Evolutionary conservation across 2,797 vertebrate genomes (phyloP).

Genomic region (Tiaroga cobitis): DNA sequence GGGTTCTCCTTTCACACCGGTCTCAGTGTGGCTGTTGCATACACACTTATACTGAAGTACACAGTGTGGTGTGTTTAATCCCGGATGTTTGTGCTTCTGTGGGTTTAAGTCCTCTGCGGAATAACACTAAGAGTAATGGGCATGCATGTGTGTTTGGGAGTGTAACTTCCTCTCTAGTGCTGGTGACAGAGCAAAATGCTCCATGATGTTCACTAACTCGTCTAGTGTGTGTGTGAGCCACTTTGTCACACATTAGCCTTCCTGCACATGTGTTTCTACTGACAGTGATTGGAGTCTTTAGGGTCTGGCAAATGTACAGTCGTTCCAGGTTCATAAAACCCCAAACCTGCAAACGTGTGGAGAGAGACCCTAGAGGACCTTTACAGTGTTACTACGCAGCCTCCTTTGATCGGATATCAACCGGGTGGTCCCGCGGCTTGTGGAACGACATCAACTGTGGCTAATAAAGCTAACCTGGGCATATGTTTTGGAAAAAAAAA

Average conservation of each 20-base stretch:
- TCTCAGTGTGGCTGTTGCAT: conserved; percentile 26
- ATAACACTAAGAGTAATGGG: conserved; percentile 32
- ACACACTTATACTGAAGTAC: conserved; percentile 62
- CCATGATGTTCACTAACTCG: conserved; percentile 26
- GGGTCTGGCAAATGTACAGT: conserved; percentile 77
- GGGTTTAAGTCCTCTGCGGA: conserved; percentile 38
- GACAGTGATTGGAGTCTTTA: conserved; percentile 72
- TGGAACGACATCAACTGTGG: conserved; percentile 12
- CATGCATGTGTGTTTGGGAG: conserved; percentile 18
- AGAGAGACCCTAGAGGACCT: conserved; percentile 33
- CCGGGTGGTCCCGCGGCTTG: conserved; percentile 24
- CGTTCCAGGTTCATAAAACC: conserved; percentile 70
- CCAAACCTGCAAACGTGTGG: conserved; percentile 47
- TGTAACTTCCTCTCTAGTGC: neutral
- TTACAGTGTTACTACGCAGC: conserved; percentile 2
- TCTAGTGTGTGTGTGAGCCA: conserved; percentile 75
- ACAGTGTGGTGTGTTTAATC: conserved; percentile 70
- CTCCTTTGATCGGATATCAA: conserved; percentile 22
- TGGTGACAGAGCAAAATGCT: conserved; percentile 13
- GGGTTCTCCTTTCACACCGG: neutral
- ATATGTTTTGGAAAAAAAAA: conserved; percentile 4
- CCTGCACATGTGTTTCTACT: conserved; percentile 79
- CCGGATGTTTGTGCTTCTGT: conserved; percentile 69
- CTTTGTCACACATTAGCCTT: conserved; percentile 83
- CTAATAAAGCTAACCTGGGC: conserved; percentile 24